Base-by-base conservation (phyloP, 2,113 vertebrate species). In the Nannospalax galili region DNA sequence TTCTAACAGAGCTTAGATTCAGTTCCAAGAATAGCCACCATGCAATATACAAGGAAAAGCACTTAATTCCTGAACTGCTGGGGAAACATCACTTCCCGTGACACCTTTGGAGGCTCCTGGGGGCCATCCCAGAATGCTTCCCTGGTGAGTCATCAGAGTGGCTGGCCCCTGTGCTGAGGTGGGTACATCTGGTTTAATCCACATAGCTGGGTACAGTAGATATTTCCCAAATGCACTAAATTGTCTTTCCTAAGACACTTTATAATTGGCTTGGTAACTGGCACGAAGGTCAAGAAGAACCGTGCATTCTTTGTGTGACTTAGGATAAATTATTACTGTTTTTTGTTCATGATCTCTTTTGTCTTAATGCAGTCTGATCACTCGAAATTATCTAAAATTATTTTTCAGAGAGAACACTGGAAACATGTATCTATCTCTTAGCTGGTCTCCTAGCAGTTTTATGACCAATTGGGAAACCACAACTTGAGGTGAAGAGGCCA, bases 1-100 rank as follows among this genome's bases (percentile, higher is more conserved):
- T 98, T 95, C 78, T 84, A 62, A 74, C 5, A 40, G 95, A 97
- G 96, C 93, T 97, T 77, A 89, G 97, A 97, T 97, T 96, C 96
- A 89, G 60, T 95, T 97, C 92, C 42, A 96, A 93, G 94, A 95
- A 96, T 56, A 95, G 96, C 58, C 1, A 6, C 37, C 58, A 79
- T 24, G 84, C 6, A n/a, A 97, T 35, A 80, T 75, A 87, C 84
- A 89, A 93, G 95, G 87, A 92, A 95, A 81, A 26, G 3, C 24
- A 30, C 52, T 88, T 95, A 77, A 72, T 74, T 52, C 42, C 95
- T 72, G 26, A 28, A 4, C n/a, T 15, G 64, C 32, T 8, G 4
- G 56, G 64, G 62, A 17, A 60, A 35, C 5, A 28, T 69, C 37
- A 0, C 10, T n/a, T 26, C 80, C 15, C 35, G 7, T 1, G 3